phyloP scores from a whole-genome alignment of 2,888 invertebrate genomes.

The Abscondita cerata region DNA sequence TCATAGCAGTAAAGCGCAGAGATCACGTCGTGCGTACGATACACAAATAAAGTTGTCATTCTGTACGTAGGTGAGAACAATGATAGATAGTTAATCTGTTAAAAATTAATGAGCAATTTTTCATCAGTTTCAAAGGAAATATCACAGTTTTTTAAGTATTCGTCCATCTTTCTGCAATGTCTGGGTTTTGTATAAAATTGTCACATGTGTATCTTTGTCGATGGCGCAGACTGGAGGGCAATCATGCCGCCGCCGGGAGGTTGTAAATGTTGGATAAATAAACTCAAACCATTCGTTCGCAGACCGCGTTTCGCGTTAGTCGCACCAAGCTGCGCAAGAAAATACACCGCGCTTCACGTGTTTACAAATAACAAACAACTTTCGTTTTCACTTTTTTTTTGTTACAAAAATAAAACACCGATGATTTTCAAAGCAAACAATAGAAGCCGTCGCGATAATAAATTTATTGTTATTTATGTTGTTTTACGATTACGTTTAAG shows the following conservation, averaged over 20 bases:
- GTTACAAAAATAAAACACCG: background rate
- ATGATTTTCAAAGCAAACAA: background rate
- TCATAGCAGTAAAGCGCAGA: background rate
- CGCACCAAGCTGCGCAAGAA: slow-evolving; percentile 23
- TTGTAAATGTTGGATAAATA: slow-evolving; percentile 28
- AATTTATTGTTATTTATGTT: background rate
- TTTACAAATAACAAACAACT: background rate
- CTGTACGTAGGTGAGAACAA: background rate
- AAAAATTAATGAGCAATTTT: too few relatives aligned
- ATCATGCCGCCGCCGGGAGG: slow-evolving; percentile 23
- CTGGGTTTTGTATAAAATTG: slow-evolving; percentile 22
- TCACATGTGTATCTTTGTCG: slow-evolving; percentile 26
- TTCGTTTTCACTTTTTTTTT: background rate
- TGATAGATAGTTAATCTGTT: too few relatives aligned
- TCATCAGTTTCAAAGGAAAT: too few relatives aligned
- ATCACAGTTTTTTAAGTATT: background rate
- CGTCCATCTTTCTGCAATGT: slow-evolving; percentile 14
- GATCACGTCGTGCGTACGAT: too few relatives aligned
- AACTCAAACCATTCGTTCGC: slow-evolving; percentile 27
- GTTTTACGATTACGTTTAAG: background rate
- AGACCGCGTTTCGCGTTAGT: slow-evolving; percentile 27
- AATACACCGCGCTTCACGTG: slow-evolving; percentile 2
- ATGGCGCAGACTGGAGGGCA: slow-evolving; percentile 22
- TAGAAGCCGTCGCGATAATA: slow-evolving; percentile 1
- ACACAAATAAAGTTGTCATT: background rate